phyloP scores from a whole-genome alignment of 2,797 vertebrate genomes.

The Anabas testudineus region DNA sequence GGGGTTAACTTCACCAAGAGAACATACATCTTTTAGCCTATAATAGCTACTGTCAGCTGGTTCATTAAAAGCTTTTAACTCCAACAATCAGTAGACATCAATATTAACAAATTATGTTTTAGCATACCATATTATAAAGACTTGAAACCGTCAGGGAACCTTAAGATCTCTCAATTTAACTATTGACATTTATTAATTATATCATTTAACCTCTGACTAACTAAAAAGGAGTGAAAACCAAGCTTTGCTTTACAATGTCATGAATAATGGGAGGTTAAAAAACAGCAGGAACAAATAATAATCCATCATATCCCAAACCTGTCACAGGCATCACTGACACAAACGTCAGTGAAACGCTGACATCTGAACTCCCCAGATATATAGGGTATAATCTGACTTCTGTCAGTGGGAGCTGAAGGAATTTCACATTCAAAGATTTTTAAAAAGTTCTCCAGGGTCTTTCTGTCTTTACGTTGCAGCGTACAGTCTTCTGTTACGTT shows the following conservation, averaged over 20 bases:
- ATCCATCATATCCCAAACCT: slow-evolving; percentile 30
- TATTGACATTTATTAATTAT: not conserved
- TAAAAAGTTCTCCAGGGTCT: slow-evolving; percentile 39
- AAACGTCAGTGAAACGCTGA: slow-evolving; percentile 37
- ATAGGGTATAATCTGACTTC: slow-evolving; percentile 20
- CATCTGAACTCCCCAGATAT: slow-evolving; percentile 32
- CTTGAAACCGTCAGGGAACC: not conserved
- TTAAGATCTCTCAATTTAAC: too few relatives aligned
- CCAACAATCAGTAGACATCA: too few relatives aligned
- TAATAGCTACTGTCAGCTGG: not conserved
- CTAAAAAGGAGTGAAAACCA: not conserved
- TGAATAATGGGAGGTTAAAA: not conserved
- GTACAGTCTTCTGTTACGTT: slow-evolving; percentile 32
- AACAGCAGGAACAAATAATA: slow-evolving; percentile 13
- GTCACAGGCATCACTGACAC: too few relatives aligned
- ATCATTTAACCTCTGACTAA: not conserved
- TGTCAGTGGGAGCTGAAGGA: slow-evolving; percentile 34
- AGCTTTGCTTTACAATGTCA: not conserved
- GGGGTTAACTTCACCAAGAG: not conserved
- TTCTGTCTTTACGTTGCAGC: slow-evolving; percentile 36
- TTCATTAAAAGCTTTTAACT: not conserved
- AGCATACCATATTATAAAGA: not conserved
- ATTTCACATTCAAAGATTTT: slow-evolving; percentile 45
- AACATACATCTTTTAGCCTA: not conserved
- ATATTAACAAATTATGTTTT: too few relatives aligned